Evolutionary conservation across 2,888 invertebrate species (phyloP), one percentile per base, ranked within the genome.

Genomic region (Eupeodes latifasciatus): DNA sequence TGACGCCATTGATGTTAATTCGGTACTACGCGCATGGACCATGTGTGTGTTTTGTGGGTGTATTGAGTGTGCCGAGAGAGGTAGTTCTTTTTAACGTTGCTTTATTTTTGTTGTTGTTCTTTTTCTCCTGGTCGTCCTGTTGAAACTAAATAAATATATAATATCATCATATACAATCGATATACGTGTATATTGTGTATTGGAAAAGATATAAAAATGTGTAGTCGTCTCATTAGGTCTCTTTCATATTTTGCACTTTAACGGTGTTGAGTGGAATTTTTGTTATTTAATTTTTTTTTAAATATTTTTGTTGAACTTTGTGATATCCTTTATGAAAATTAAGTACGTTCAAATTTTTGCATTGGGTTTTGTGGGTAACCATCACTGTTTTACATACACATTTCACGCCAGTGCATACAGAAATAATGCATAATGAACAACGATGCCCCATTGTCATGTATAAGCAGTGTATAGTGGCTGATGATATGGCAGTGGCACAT

Each of bases 1-100:
- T 88, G 88, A 85, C 88, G 78, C 85, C 85, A 69, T 78, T 71
- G 85, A 75, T 79, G 78, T 86, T 86, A 86, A 79, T 86, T 62
- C 16, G 81, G 55, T 71, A 59, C 61, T 74, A 57, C 81, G 81
- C 88, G 69, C 81, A 88, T 81, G 84, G 69, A 84, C 83, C 74
- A 53, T 74, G 19, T 81, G 51, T 64, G 61, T 66, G 53, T 47
- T 19, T 4, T 47, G 47, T 4, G 11, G 5, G 12, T 64, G 64
- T 14, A 27, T 27, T 14, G 59, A 59, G 27, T 49, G 27, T 44
- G 49, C 19, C 16, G 1, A 62, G 64, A 80, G 71, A 61, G 74
- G 85, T 78, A 51, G 55, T 66, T 51, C 75, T 76, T 44, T 76
- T 57, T n/a, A 40, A 59, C 36, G 44, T 19, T 19, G 44, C 11